These are phyloP conservation scores for Semaprochilodus insignis DNA, from an alignment of 2,797 vertebrate species.

Conservation along the genomic window DNA sequence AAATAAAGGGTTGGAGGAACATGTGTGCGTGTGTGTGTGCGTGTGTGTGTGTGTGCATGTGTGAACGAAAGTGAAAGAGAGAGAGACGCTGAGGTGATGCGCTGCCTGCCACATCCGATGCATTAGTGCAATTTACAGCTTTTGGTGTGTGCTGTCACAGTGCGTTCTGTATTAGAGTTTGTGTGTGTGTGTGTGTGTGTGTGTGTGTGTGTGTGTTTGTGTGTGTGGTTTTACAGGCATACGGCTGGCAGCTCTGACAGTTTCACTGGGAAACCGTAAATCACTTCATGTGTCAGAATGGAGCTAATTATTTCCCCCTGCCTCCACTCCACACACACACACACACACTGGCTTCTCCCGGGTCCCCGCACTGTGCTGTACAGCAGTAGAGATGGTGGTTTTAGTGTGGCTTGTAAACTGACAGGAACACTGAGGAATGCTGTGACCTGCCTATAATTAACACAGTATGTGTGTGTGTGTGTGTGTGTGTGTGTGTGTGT, in stretches of 20 bases:
- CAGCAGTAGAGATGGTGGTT: not conserved
- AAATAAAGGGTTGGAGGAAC: slow-evolving; percentile 25
- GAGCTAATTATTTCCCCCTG: slow-evolving; percentile 47
- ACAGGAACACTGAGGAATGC: not conserved
- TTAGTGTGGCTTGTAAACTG: slow-evolving; percentile 20
- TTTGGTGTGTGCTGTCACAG: slow-evolving; percentile 25
- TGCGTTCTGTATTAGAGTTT: not conserved
- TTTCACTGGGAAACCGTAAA: slow-evolving; percentile 46
- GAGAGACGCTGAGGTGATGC: not conserved
- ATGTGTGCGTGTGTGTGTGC: not conserved
- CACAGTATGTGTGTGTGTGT: not conserved
- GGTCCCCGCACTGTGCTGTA: not conserved
- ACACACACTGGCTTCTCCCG: not conserved
- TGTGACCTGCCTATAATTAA: slow-evolving; percentile 8
- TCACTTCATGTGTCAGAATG: slow-evolving; percentile 39
- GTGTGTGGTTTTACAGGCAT: slow-evolving; percentile 18
- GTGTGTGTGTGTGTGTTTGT: slow-evolving; percentile 21
- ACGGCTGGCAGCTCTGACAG: slow-evolving; percentile 30
- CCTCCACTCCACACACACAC: not conserved
- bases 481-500: too few relatives aligned
- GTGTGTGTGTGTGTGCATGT: not conserved
- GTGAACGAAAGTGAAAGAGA: not conserved
- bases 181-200: slow-evolving; percentile 7
- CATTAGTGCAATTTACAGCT: slow-evolving; percentile 63
- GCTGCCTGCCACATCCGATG: slow-evolving; percentile 34